Percentiles rank a stretch among this genome's conserved stretches.
phyloP scores from a whole-genome alignment of 2,888 invertebrate species.

The Colletes collaris region DNA sequence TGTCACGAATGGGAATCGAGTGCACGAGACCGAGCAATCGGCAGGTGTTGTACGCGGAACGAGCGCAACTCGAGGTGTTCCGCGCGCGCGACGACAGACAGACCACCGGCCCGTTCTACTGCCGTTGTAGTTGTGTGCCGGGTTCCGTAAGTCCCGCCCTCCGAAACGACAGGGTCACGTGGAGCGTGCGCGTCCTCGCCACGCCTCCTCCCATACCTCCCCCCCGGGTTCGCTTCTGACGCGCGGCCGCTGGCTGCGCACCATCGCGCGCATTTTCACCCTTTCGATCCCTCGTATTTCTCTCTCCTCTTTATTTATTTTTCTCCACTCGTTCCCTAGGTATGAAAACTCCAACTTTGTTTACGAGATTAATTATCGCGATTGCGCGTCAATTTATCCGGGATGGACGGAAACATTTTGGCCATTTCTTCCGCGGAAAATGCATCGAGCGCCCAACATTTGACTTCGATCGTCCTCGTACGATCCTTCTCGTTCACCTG shows the following conservation, averaged over 20 bases:
- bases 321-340: slow-evolving; percentile 1
- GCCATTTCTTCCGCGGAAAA: no score
- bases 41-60: slow-evolving; percentile 67
- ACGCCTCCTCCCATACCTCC: slow-evolving; percentile 70
- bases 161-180: slow-evolving; percentile 72
- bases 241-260: slow-evolving; percentile 7
- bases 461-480: no score
- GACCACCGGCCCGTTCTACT: slow-evolving; percentile 71
- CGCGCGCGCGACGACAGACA: slow-evolving; percentile 74
- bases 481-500: no score
- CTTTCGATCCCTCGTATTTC: slow-evolving; percentile 4
- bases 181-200: slow-evolving; percentile 77
- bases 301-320: not conserved
- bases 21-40: slow-evolving; percentile 55
- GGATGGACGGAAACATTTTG: no score
- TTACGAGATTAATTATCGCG: no score
- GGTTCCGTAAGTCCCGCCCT: slow-evolving; percentile 75
- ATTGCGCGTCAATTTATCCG: no score
- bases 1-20: slow-evolving; percentile 49
- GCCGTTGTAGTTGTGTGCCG: slow-evolving; percentile 70
- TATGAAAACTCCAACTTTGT: no score
- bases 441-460: no score
- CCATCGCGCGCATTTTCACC: slow-evolving; percentile 41
- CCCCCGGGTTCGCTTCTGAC: slow-evolving; percentile 36
- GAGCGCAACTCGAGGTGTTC: slow-evolving; percentile 69